Percentiles rank a stretch among this genome's conserved stretches.
Evolutionary conservation across 1,140 invertebrate genomes (phyloP).

Genomic region (Teleogryllus occipitalis): DNA sequence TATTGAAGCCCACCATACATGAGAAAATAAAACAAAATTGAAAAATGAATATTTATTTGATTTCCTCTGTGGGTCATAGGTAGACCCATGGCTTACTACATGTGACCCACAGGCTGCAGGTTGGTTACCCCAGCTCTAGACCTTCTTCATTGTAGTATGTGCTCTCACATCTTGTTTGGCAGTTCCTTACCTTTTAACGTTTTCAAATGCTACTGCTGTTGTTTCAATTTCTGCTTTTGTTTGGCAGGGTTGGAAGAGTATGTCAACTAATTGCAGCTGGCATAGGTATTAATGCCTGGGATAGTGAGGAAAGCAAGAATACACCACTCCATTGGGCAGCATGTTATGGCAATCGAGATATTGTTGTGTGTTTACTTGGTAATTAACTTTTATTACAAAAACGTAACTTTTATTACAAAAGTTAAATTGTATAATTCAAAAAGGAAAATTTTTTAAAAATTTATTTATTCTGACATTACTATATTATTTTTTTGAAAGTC

Average conservation of each 20-base stretch:
- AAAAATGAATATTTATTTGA: no score
- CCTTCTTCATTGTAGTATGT: no score
- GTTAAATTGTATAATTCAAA: not conserved
- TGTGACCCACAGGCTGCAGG: no score
- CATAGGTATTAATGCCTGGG: conserved; percentile 48
- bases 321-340: conserved; percentile 58
- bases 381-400: not conserved
- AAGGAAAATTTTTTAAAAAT: not conserved
- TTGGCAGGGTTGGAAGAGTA: conserved; percentile 39
- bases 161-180: no score
- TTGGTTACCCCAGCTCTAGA: no score
- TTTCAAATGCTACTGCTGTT: no score
- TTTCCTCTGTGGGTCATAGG: no score
- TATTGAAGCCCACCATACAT: no score
- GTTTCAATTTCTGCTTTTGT: conserved; percentile 13
- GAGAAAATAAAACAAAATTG: no score
- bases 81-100: no score
- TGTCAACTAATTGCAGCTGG: conserved; percentile 44
- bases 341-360: conserved; percentile 49
- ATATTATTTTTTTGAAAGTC: not conserved
- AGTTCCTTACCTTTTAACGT: no score
- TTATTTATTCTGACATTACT: not conserved
- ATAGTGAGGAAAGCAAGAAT: conserved; percentile 50
- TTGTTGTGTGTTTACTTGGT: conserved; percentile 50
- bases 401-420: not conserved